A percentile compares a stretch with the other conserved stretches of the same genome.
Conservation (phyloP, 2,888 invertebrate species). For the Helobdella robusta region DNA sequence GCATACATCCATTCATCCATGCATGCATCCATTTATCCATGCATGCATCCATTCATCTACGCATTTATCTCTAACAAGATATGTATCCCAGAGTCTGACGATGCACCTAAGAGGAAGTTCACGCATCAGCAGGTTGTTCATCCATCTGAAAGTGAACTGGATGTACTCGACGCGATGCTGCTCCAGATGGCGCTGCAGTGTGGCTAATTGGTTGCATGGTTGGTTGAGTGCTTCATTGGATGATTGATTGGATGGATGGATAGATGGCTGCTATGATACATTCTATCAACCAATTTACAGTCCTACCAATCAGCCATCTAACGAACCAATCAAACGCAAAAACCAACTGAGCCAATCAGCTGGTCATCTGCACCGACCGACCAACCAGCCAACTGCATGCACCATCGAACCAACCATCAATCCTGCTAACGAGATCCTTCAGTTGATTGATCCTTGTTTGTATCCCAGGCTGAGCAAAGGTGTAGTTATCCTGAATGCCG, state of each 20-base stretch:
- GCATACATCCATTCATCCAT: too few species aligned
- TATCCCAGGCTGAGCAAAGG: conserved; percentile 97
- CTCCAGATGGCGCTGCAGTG: conserved; percentile 78
- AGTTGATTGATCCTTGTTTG: conserved; percentile 93
- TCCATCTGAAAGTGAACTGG: conserved; percentile 98
- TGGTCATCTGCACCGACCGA: too few species aligned
- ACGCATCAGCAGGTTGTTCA: conserved; percentile 94
- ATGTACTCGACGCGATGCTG: conserved; percentile 90
- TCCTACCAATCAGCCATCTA: too few species aligned
- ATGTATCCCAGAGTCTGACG: conserved; percentile 96
- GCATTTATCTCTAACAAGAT: too few species aligned
- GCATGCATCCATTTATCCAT: too few species aligned
- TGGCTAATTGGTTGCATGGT: conserved; percentile 10
- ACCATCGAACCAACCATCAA: conserved; percentile 73
- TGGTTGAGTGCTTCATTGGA: background rate
- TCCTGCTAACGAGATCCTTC: conserved; percentile 85
- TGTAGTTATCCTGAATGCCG: conserved; percentile 95
- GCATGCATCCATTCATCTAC: too few species aligned
- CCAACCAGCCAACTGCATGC: too few species aligned
- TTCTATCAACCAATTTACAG: too few species aligned
- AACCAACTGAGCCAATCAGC: too few species aligned
- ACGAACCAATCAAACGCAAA: too few species aligned
- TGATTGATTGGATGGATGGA: conserved; percentile 1
- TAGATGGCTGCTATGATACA: background rate
- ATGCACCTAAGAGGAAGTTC: conserved; percentile 93